Percentiles rank a stretch among this genome's conserved stretches.
Evolutionary conservation across 2,797 vertebrate genomes (phyloP).

Genomic region (Characodon lateralis): DNA sequence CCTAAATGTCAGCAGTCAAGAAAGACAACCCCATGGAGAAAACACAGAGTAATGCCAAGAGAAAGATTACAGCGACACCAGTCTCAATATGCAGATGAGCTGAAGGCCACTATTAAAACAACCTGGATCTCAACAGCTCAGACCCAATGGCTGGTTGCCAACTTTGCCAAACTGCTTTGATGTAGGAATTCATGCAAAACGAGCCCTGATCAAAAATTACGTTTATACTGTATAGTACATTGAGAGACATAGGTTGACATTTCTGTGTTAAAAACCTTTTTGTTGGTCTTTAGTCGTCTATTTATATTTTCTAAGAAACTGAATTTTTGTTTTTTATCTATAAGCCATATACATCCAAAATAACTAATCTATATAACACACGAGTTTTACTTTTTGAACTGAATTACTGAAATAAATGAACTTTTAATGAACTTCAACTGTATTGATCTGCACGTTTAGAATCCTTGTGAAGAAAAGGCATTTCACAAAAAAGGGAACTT

Average conservation of each 20-base stretch:
- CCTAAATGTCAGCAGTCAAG: background rate
- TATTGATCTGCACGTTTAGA: background rate
- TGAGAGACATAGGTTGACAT: background rate
- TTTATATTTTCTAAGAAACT: background rate
- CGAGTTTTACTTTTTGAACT: background rate
- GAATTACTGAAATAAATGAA: background rate
- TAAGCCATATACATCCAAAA: background rate
- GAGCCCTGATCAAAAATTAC: background rate
- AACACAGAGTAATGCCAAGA: background rate
- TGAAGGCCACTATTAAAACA: background rate
- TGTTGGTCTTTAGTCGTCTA: background rate
- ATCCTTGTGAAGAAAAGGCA: constrained; percentile 22
- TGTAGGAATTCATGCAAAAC: background rate
- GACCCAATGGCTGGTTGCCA: background rate
- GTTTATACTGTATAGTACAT: background rate
- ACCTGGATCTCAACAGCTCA: background rate
- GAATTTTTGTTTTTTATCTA: background rate
- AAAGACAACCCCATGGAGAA: background rate
- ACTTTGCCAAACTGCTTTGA: background rate
- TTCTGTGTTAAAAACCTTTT: background rate
- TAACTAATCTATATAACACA: background rate
- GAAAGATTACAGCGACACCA: background rate
- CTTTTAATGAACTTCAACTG: background rate
- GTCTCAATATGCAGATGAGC: background rate
- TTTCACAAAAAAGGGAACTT: constrained; percentile 45